These are phyloP conservation scores for Zaprionus gabonicus DNA, from an alignment of 1,140 invertebrate genomes.

Conservation along the genomic window DNA sequence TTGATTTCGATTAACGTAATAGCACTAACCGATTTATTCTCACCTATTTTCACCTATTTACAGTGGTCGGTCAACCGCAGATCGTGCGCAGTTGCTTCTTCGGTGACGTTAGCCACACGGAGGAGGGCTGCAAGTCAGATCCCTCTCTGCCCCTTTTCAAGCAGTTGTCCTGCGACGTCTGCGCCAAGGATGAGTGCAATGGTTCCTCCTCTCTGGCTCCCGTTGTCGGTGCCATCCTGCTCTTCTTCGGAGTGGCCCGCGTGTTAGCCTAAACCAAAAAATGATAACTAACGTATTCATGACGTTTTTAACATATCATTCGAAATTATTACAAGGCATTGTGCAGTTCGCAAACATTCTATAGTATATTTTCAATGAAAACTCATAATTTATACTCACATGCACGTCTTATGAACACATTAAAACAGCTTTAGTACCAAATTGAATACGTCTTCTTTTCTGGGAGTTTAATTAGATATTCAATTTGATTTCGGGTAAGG, in stretches of 20 bases:
- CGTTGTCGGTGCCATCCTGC: constrained; percentile 60
- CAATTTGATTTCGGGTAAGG: not conserved
- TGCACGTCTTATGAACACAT: constrained; percentile 3
- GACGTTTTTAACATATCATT: constrained; percentile 3
- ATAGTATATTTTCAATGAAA: not conserved
- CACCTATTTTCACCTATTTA: constrained; percentile 2
- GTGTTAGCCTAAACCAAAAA: constrained; percentile 57
- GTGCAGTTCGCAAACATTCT: not conserved
- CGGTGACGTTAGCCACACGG: constrained; percentile 60
- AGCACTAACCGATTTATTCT: not conserved
- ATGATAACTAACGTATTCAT: not conserved
- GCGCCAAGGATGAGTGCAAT: constrained; percentile 74
- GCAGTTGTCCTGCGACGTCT: constrained; percentile 74
- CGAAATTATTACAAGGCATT: not conserved
- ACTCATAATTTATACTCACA: not conserved
- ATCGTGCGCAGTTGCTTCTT: constrained; percentile 73
- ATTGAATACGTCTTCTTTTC: not conserved
- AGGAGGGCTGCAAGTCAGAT: constrained; percentile 64
- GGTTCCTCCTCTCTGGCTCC: constrained; percentile 62
- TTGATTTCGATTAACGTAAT: not conserved
- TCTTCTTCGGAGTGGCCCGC: constrained; percentile 73
- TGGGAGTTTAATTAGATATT: not conserved
- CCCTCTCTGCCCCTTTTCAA: constrained; percentile 54
- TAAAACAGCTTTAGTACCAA: constrained; percentile 29
- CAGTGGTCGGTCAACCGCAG: constrained; percentile 56